phyloP scores from a whole-genome alignment of 2,888 invertebrate genomes.

The Pollenia amentaria region DNA sequence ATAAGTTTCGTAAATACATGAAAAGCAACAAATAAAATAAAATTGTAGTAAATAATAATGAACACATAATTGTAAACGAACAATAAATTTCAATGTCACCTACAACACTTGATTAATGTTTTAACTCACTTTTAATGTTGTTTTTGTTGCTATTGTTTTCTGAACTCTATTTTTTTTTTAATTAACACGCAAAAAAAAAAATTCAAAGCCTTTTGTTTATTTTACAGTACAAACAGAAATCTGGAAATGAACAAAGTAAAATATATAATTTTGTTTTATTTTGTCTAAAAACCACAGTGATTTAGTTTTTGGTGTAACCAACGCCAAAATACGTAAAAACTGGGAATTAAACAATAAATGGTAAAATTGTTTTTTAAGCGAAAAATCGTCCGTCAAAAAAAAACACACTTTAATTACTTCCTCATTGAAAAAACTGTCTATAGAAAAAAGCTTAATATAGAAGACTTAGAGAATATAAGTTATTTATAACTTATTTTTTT shows the following conservation, averaged over 20 bases:
- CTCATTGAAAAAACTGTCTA: conserved; percentile 19
- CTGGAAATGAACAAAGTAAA: background rate
- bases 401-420: conserved; percentile 46
- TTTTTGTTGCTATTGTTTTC: background rate
- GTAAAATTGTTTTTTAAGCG: conserved; percentile 5
- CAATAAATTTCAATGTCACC: conserved; percentile 81
- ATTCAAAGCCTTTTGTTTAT: background rate
- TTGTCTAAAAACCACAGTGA: background rate
- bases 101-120: conserved; percentile 80
- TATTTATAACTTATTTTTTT: background rate
- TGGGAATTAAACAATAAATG: conserved; percentile 18
- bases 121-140: conserved; percentile 4
- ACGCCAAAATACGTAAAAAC: background rate
- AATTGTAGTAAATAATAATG: conserved; percentile 28
- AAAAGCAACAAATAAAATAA: background rate
- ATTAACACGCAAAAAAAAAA: conserved; percentile 9
- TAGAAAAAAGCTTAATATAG: background rate
- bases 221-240: background rate
- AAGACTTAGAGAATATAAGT: background rate
- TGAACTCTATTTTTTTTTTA: background rate
- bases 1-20: background rate
- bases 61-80: conserved; percentile 69
- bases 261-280: background rate
- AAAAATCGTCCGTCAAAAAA: background rate
- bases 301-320: conserved; percentile 4